These are phyloP conservation scores for Ptychodera flava DNA, from an alignment of 35 echinoderm and acorn worm genomes.

Conservation along the genomic window DNA sequence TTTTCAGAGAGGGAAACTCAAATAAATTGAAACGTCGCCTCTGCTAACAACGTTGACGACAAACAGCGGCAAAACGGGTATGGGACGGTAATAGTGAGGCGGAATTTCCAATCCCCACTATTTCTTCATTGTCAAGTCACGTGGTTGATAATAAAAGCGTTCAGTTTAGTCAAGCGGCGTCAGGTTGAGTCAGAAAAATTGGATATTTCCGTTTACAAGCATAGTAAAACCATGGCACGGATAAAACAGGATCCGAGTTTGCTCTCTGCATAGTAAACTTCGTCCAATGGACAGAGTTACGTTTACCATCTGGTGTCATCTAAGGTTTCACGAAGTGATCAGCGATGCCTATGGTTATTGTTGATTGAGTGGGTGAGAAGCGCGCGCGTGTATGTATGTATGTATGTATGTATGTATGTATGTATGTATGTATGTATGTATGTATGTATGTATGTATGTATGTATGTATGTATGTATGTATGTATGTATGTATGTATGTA, in stretches of 20 bases:
- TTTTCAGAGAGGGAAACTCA: too few species aligned
- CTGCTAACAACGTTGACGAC: too few species aligned
- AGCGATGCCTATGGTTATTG: background rate
- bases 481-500: slow-evolving; percentile 2
- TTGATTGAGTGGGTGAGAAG: background rate
- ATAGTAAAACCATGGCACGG: background rate
- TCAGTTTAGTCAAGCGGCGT: too few species aligned
- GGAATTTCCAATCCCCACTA: too few species aligned
- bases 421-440: background rate
- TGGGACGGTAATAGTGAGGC: too few species aligned
- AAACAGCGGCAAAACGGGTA: too few species aligned
- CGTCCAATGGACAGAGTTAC: background rate
- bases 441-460: background rate
- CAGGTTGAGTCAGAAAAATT: too few species aligned
- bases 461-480: slow-evolving; percentile 2
- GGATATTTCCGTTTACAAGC: background rate
- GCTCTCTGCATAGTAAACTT: too few species aligned
- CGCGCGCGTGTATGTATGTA: background rate
- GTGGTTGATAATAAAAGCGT: too few species aligned
- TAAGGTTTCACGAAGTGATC: background rate
- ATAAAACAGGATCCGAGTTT: too few species aligned
- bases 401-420: background rate
- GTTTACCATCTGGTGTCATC: background rate
- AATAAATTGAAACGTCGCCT: too few species aligned
- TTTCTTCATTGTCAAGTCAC: too few species aligned